Conservation (phyloP, 2,113 vertebrate genomes). For the Chloropsis hardwickii region DNA sequence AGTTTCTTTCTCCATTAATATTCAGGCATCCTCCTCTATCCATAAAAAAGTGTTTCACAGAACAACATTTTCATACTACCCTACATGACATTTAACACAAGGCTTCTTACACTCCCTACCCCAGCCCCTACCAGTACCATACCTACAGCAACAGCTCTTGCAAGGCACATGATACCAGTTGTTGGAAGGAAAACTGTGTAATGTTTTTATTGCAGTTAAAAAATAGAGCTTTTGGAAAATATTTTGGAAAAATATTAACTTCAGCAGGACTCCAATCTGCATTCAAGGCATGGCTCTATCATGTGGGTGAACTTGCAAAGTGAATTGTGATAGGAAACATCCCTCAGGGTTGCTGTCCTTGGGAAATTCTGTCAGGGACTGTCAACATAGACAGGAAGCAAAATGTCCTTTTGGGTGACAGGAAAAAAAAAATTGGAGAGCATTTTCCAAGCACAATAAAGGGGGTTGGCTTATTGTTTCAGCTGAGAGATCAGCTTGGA, state of each 20-base stretch:
- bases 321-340: neutral
- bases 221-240: neutral
- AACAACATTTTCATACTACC: neutral
- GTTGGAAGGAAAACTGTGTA: neutral
- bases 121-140: neutral
- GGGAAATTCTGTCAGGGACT: neutral
- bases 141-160: neutral
- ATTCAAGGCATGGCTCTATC: neutral
- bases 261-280: neutral
- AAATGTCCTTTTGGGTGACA: neutral
- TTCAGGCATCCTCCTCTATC: neutral
- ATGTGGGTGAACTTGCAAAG: neutral
- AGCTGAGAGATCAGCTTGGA: neutral
- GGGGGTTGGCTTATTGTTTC: neutral
- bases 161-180: neutral
- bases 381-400: neutral
- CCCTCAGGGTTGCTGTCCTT: neutral
- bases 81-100: neutral
- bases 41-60: neutral
- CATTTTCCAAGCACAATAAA: neutral
- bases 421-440: neutral
- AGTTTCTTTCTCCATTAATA: neutral
- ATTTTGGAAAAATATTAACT: neutral
- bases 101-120: neutral
- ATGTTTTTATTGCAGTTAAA: neutral